Evolutionary conservation across 2,797 vertebrate genomes (phyloP).

Genomic region (Oryzias sinensis): DNA sequence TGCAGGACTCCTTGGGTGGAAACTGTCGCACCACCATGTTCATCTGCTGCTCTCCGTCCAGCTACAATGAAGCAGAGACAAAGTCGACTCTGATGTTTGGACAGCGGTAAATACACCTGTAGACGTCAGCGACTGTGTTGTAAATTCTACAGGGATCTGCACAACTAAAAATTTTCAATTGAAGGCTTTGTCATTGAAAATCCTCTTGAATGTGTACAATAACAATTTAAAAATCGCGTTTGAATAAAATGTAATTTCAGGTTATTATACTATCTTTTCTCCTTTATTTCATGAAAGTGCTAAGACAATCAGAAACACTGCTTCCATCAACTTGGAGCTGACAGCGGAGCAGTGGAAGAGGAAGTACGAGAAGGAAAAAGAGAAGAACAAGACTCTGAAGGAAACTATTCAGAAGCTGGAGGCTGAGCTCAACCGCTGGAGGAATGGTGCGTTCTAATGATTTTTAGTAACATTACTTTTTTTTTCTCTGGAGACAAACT

Average conservation of each 20-base stretch:
- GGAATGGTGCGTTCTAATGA: conserved; percentile 80
- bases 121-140: neutral
- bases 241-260: no score
- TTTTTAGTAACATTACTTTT: neutral
- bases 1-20: conserved; percentile 94
- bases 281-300: conserved; percentile 56
- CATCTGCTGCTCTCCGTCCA: conserved; percentile 95
- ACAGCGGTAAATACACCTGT: conserved; percentile 80
- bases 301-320: conserved; percentile 97
- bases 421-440: conserved; percentile 92
- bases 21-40: conserved; percentile 97
- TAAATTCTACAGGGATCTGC: no score
- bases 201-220: no score
- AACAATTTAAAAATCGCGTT: no score
- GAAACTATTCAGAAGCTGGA: conserved; percentile 92
- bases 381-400: conserved; percentile 94
- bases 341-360: conserved; percentile 98
- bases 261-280: neutral
- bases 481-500: neutral
- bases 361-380: conserved; percentile 96
- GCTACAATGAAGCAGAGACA: conserved; percentile 92
- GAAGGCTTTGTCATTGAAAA: no score
- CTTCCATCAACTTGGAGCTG: conserved; percentile 94
- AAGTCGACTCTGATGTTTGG: conserved; percentile 96
- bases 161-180: no score